Base-by-base conservation (phyloP, 1,140 invertebrate species). In the Camponotus vicinus region DNA sequence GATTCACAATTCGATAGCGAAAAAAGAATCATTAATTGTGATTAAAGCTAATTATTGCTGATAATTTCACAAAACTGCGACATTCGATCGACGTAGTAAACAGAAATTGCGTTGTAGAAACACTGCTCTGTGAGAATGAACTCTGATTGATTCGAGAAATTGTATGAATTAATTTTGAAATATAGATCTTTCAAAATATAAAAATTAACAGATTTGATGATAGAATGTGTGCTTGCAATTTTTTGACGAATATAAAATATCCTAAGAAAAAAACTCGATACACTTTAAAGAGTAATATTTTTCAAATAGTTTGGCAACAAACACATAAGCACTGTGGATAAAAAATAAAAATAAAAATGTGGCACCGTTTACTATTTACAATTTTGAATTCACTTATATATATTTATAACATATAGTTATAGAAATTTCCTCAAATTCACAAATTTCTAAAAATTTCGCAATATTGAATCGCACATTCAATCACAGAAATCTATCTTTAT, bases 121-220 rank as follows among this genome's bases (percentile, higher is more conserved):
- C 32, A 42, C 4, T 11, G 42, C 5, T 64, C 8, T n/a, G 18
- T 8, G 27, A 27, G 27, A 27, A 9, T 9, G 0, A 45, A 66
- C 11, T 37, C 0, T n/a, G 8, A 11, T 18, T 55, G 57, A 27
- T 37, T 45, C 27, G 5, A 27, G 34, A 6, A 32, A 55, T 21
- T 45, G 15, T 8, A 13, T 45, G 37, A 8, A 61, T 49, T 70
- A 61, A 59, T 59, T 71, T 57, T 40, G 1, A 0, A 55, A 42
- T 40, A 71, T 71, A 42, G 18, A 71, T 64, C 13, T 34, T 18
- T 70, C 9, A 13, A 37, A 80, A 40, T 45, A 70, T 27, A 40
- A 11, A 27, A n/a, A 70, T 67, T 21, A 80, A 59, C 4, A 59
- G 34, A 69, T 70, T 70, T 15, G 13, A 55, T 34, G 27, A 49